These are phyloP conservation scores for Myopa tessellatipennis DNA, from an alignment of 2,888 invertebrate species.

Conservation along the genomic window DNA sequence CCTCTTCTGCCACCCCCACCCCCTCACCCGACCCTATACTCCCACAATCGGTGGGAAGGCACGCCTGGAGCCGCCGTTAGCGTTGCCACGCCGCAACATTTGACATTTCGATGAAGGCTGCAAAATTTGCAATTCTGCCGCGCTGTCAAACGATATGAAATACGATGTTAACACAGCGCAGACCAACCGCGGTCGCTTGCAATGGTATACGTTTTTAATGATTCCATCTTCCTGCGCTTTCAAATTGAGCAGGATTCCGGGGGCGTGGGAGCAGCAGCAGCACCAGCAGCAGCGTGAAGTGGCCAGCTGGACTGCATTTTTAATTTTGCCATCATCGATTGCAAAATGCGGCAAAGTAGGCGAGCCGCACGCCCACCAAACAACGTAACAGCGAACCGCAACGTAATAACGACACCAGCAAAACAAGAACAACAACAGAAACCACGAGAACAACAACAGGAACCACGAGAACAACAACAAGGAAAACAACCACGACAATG, in stretches of 20 bases:
- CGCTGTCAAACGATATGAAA: conserved; percentile 19
- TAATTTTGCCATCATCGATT: conserved; percentile 30
- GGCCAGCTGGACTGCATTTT: conserved; percentile 45
- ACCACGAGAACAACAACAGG: not conserved
- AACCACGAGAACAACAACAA: conserved; percentile 6
- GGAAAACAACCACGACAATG: conserved; percentile 2
- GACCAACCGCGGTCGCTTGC: not conserved
- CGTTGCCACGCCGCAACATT: conserved; percentile 16
- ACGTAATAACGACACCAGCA: conserved; percentile 3
- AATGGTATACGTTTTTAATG: conserved; percentile 54
- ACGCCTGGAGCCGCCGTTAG: not conserved
- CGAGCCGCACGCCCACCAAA: conserved; percentile 29
- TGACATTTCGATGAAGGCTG: conserved; percentile 43
- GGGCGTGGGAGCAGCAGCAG: conserved; percentile 5
- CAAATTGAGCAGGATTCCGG: conserved; percentile 53
- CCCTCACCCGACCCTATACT: too few relatives aligned
- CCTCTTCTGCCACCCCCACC: too few relatives aligned
- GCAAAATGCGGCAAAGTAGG: conserved; percentile 41
- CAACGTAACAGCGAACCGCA: not conserved
- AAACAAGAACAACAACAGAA: conserved; percentile 9
- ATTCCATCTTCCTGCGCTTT: conserved; percentile 64
- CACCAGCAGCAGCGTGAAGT: conserved; percentile 38
- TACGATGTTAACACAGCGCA: conserved; percentile 11
- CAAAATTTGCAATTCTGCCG: conserved; percentile 22
- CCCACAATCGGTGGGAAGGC: too few relatives aligned